Conservation (phyloP, 2,113 vertebrate genomes). For the Rallus limicola region DNA sequence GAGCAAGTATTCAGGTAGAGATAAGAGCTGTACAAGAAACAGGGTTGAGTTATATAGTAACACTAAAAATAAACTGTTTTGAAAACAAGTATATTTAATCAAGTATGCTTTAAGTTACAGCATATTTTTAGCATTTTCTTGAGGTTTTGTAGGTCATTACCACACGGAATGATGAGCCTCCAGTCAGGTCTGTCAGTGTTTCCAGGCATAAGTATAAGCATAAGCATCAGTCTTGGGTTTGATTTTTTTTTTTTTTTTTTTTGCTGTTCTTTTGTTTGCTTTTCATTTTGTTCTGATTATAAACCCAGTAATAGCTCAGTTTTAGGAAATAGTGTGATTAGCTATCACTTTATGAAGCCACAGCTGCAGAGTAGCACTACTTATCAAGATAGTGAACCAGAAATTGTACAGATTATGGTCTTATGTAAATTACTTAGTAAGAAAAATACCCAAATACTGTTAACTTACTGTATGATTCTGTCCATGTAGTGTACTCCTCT, state of each 20-base stretch:
- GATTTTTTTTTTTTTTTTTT: too few relatives aligned
- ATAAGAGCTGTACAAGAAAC: background rate
- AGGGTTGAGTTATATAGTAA: background rate
- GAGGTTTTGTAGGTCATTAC: background rate
- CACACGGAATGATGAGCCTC: background rate
- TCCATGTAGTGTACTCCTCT: background rate
- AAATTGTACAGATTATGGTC: background rate
- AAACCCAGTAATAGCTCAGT: background rate
- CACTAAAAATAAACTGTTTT: background rate
- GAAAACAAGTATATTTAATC: background rate
- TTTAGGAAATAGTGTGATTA: background rate
- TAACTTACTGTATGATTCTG: background rate
- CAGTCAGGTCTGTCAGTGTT: background rate
- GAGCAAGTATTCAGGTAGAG: background rate
- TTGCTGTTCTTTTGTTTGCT: background rate
- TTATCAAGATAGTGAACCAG: background rate
- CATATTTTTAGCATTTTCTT: background rate
- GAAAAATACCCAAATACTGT: background rate
- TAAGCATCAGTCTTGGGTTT: background rate
- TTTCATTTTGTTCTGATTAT: background rate
- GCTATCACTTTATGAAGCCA: background rate
- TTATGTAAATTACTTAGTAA: background rate
- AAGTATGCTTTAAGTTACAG: background rate
- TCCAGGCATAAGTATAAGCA: background rate
- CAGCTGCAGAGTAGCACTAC: background rate